These are phyloP conservation scores for Brachyrhaphis roseni DNA, from an alignment of 2,797 vertebrate species.

Conservation along the genomic window DNA sequence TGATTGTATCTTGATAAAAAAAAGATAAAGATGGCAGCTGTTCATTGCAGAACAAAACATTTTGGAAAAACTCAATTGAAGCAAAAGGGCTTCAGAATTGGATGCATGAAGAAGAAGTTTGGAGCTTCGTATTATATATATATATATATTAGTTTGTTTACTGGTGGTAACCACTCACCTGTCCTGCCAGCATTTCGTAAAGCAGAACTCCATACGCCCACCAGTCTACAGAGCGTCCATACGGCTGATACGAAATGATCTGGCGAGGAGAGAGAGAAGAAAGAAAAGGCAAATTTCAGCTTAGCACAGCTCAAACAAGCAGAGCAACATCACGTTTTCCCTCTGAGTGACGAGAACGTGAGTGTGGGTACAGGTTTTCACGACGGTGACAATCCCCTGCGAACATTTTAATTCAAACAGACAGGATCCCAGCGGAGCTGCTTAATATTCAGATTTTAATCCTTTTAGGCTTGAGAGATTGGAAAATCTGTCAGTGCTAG, in stretches of 20 bases:
- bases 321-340: not conserved
- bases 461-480: not conserved
- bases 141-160: not conserved
- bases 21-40: not conserved
- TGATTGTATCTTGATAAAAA: not conserved
- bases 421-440: not conserved
- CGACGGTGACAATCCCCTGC: not conserved
- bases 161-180: constrained; percentile 82
- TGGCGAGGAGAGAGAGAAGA: constrained; percentile 62
- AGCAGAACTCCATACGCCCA: constrained; percentile 97
- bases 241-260: constrained; percentile 98
- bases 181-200: constrained; percentile 96
- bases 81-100: not conserved
- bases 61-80: not conserved
- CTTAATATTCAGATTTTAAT: constrained; percentile 1
- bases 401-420: not conserved
- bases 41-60: not conserved
- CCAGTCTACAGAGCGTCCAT: constrained; percentile 95
- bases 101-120: not conserved
- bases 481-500: not conserved
- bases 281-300: not conserved
- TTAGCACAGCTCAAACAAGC: not conserved
- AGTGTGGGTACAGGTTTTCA: not conserved
- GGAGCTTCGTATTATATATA: not conserved
- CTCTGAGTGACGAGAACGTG: not conserved